Base-by-base conservation (phyloP, 64 coral and sea anemone genomes). In the Anthopleura sola region DNA sequence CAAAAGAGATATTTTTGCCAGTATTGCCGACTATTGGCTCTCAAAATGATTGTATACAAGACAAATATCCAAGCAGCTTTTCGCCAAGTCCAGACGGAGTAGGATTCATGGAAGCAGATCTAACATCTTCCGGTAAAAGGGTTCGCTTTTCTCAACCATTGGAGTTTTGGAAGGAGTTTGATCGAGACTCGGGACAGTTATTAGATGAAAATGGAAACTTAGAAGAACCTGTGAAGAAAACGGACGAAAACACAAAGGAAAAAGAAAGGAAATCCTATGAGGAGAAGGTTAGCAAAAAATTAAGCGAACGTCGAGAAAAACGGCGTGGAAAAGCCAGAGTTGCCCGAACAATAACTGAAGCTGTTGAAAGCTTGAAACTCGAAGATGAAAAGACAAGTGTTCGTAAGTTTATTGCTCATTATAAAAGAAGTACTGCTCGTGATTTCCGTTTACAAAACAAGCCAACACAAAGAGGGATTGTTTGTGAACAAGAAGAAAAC, bases 81-180 rank as follows among this genome's bases (percentile, higher is more conserved):
- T 18, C 36, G 78, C 37, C 37, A 34, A 80, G 16, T 80, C 40
- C 36, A 17, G 34, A 57, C 24, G 11, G 62, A n/a, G 18, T 28
- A 88, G 37, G 32, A 48, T 57, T 47, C 33, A 75, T 78, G 24
- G 26, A 64, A 40, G 28, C 39, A 64, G 68, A 39, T 37, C 28
- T 20, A 10, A 69, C 66, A 11, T 17, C 66, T 71, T 20, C 10
- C 1, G 19, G 39, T 19, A 88, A 80, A 87, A 49, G 75, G 84
- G 93, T 94, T 36, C 80, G 86, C 13, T 94, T 94, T 84, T 90
- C 93, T 31, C 51, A 78, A 9, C 85, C 89, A 9, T n/a, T 94
- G 75, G 93, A 94, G 69, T 85, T 87, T 49, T 91, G 93, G 93
- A 90, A 49, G 40, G 85, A 91, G 85, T 94, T 85, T 68, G 88